Base-by-base conservation (phyloP, 1,140 invertebrate genomes). In the Rhynchophorus ferrugineus region DNA sequence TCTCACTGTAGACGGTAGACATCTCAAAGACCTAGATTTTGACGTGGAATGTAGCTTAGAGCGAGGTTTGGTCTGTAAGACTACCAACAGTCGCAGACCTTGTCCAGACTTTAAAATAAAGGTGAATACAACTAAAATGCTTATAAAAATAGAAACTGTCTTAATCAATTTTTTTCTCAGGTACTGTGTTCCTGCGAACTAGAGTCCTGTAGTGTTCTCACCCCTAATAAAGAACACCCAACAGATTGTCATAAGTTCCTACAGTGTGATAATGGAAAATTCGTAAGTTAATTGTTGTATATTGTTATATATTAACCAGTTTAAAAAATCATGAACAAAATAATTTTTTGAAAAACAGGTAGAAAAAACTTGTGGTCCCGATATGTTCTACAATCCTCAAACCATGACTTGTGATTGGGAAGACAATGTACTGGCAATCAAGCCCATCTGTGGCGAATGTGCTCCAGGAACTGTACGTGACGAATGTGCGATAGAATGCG, bases 41-140 rank as follows among this genome's bases (percentile, higher is more conserved):
- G 77, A 85, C 61, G 83, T 85, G 0, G 77, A 84, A 39, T 92
- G 89, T 63, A 83, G 78, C 60, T 61, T 89, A 16, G 75, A 84
- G 57, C 73, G 74, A 34, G 88, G 88, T 1, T 70, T 91, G 0
- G 65, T 80, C 5, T 92, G 89, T 62, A 73, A 42, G 21, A 51
- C 64, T 16, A 60, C 62, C 1, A 68, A 73, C 20, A 49, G 62
- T 8, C 57, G 64, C 18, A 61, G 67, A 22, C 69, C 70, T 11
- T 84, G 82, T 62, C 67, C 73, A 20, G 83, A 89, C 64, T 89
- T 86, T 67, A 84, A 89, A 66, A 78, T 89, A 11, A 73, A 83
- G 19, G 78, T 86, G 21, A 73, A 74, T 63, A 64, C 48, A 33
- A 21, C 20, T 22, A 39, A 29, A 21, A 44, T 37, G 11, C 20